Conservation (phyloP, 2,113 vertebrate species). For the Aspidoscelis tigris region DNA sequence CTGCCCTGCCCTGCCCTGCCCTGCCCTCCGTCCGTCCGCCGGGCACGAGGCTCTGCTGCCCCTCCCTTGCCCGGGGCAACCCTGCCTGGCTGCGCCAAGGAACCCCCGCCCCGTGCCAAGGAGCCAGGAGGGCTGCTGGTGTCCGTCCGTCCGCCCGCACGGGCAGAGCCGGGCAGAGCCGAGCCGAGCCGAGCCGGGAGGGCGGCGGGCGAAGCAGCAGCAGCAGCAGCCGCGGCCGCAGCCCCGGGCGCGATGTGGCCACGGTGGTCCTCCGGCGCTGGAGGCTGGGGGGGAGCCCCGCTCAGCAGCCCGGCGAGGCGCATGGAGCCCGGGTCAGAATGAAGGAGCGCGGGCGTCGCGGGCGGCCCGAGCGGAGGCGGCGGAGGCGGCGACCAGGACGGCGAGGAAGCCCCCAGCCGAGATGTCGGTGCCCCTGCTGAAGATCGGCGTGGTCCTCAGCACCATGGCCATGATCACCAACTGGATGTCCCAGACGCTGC, state of each 20-base stretch:
- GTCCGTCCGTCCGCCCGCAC: no score
- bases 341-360: slow-evolving; percentile 69
- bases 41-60: no score
- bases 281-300: slow-evolving; percentile 70
- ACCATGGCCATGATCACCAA: slow-evolving; percentile 99
- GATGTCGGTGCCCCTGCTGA: slow-evolving; percentile 95
- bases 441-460: slow-evolving; percentile 98
- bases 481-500: slow-evolving; percentile 99
- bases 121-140: no score
- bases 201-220: neutral
- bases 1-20: no score
- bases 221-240: neutral
- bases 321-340: slow-evolving; percentile 82
- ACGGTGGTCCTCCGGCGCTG: slow-evolving; percentile 43
- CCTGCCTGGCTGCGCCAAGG: no score
- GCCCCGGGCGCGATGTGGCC: slow-evolving; percentile 35
- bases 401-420: slow-evolving; percentile 57
- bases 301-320: slow-evolving; percentile 76
- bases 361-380: slow-evolving; percentile 61
- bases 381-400: neutral
- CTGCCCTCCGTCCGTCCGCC: no score
- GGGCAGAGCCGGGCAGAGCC: no score
- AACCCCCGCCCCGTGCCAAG: no score
- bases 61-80: no score
- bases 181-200: neutral